Base-by-base conservation (phyloP, 1,140 invertebrate genomes). In the Parapsyche elsis region DNA sequence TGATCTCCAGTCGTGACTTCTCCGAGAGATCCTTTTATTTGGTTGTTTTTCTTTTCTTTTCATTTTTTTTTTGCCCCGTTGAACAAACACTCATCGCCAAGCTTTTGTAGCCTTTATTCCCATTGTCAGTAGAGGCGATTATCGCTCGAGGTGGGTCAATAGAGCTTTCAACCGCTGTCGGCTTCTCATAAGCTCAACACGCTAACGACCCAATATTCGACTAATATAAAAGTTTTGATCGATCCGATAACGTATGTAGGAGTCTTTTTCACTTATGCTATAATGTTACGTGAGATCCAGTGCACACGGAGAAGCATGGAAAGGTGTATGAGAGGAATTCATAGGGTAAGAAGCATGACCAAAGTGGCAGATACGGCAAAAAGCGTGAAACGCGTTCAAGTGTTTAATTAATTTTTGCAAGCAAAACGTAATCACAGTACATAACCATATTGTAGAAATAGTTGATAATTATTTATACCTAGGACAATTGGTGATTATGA, bases 91-190 rank as follows among this genome's bases (percentile, higher is more conserved):
- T 5, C 26, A 2, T 16, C 24, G 38, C 44, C 30, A 14, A 14
- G n/a, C 71, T 12, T 78, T 81, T 78, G 73, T 78, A 19, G 38
- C 76, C 80, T 78, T 70, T 81, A 78, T 81, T 73, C 70, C 76
- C 46, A 67, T 81, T 79, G 81, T 79, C 30, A 77, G 38, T 76
- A 76, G 49, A 80, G 77, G 21, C 81, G 78, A 81, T 81, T 79
- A 76, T 79, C 19, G 30, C 2, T 30, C 49, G 38, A 49, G n/a
- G 2, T 5, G 57, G 10, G n/a, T 59, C 57, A 21, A 59, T n/a
- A 10, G 57, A 59, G 57, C n/a, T 16, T 5, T 21, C 10, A n/a
- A n/a, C 57, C 57, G n/a, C 57, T 59, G n/a, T 21, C 57, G n/a
- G 57, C 21, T n/a, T 21, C 57, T 21, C 57, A n/a, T 21, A 16